Conservation (phyloP, 23 tunicate species). For the Trididemnum miniatum region DNA sequence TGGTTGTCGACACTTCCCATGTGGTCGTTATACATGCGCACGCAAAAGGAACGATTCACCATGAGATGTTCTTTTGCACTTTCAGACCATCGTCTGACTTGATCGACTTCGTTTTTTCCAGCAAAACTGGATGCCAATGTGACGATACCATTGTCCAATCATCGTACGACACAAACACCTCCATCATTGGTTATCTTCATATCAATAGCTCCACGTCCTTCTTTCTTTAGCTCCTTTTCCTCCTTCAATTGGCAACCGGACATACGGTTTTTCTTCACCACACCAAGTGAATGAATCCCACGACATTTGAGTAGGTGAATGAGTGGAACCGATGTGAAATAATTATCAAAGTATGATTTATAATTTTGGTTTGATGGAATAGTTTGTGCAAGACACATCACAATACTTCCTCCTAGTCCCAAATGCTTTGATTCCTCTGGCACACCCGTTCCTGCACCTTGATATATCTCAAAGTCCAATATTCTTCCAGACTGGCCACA, state of each 20-base stretch:
- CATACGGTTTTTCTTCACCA: neutral
- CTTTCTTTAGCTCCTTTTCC: slow-evolving; percentile 5
- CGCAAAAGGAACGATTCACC: neutral
- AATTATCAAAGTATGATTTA: slow-evolving; percentile 19
- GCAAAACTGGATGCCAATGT: slow-evolving; percentile 16
- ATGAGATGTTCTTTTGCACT: slow-evolving; percentile 4
- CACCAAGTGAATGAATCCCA: neutral
- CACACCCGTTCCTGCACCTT: slow-evolving; percentile 27
- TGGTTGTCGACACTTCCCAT: slow-evolving; percentile 8
- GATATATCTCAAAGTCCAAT: slow-evolving; percentile 26
- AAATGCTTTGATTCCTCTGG: slow-evolving; percentile 2
- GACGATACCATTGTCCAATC: neutral
- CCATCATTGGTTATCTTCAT: neutral
- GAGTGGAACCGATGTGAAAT: slow-evolving; percentile 1
- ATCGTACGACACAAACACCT: neutral
- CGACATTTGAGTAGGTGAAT: neutral
- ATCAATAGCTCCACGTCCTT: neutral
- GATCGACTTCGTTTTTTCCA: neutral
- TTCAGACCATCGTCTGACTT: slow-evolving; percentile 16
- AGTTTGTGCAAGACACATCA: neutral
- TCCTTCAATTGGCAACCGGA: neutral
- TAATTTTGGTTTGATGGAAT: slow-evolving; percentile 2
- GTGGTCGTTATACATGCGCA: neutral
- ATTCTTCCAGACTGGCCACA: slow-evolving; percentile 6
- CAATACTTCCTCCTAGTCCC: slow-evolving; percentile 11